These are phyloP conservation scores for Gyrodactylus salaris DNA, from an alignment of 1,140 invertebrate species.

Conservation along the genomic window DNA sequence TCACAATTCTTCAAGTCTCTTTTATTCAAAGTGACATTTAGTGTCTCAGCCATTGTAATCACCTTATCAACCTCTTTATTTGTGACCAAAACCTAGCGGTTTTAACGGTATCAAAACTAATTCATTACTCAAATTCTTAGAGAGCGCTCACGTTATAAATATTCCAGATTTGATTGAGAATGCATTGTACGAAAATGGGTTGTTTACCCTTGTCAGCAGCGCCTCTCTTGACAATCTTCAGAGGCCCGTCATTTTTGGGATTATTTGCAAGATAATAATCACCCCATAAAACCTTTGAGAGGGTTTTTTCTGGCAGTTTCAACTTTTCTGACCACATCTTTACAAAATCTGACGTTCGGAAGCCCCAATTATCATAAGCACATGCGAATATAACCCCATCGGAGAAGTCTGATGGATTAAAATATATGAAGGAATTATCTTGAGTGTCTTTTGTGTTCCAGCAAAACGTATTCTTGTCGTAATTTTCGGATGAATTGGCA, in stretches of 20 bases:
- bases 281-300: constrained; percentile 57
- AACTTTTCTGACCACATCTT: constrained; percentile 44
- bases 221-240: constrained; percentile 44
- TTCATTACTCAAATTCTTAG: no score
- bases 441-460: constrained; percentile 22
- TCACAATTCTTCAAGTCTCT: constrained; percentile 8
- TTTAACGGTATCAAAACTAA: constrained; percentile 22
- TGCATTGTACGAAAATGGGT: constrained; percentile 68
- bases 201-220: constrained; percentile 58
- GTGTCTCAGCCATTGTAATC: constrained; percentile 6
- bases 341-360: constrained; percentile 47
- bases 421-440: constrained; percentile 53
- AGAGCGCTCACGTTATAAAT: constrained; percentile 42
- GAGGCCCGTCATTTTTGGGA: constrained; percentile 8
- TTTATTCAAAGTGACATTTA: constrained; percentile 6
- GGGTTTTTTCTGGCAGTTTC: constrained; percentile 27
- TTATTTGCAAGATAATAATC: constrained; percentile 66
- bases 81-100: not conserved
- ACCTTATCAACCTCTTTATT: constrained; percentile 1
- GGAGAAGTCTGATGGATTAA: not conserved
- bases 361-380: constrained; percentile 85
- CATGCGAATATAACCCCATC: constrained; percentile 51
- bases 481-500: not conserved
- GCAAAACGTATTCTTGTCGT: not conserved
- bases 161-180: constrained; percentile 67